A percentile compares a stretch with the other conserved stretches of the same genome.
These are phyloP conservation scores for Trissolcus japonicus DNA, from an alignment of 2,888 invertebrate species.

Conservation along the genomic window DNA sequence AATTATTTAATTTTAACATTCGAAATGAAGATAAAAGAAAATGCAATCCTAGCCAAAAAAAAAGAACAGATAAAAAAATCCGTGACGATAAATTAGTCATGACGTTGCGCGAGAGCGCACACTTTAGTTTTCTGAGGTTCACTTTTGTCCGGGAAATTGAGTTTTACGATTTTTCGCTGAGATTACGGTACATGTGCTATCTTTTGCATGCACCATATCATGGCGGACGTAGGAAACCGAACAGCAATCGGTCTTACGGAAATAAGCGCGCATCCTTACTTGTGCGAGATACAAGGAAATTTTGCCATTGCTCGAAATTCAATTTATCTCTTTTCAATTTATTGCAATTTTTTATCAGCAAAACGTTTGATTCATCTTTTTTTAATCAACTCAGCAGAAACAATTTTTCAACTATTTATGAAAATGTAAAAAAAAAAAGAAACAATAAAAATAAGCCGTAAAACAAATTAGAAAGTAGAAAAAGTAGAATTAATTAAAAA, in stretches of 20 bases:
- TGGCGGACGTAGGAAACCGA: conserved; percentile 27
- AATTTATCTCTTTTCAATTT: conserved; percentile 32
- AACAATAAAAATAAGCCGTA: too few species aligned
- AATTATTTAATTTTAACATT: not conserved
- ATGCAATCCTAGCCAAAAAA: not conserved
- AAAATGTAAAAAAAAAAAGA: too few species aligned
- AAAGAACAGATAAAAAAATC: not conserved
- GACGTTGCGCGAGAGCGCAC: conserved; percentile 21
- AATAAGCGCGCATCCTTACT: conserved; percentile 52
- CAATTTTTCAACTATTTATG: not conserved
- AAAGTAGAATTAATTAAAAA: too few species aligned
- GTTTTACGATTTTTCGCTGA: conserved; percentile 68
- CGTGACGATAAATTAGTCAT: conserved; percentile 35
- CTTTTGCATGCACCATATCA: conserved; percentile 63
- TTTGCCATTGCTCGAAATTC: conserved; percentile 30
- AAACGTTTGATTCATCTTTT: not conserved
- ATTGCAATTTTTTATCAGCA: conserved; percentile 12
- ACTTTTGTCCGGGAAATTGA: conserved; percentile 69
- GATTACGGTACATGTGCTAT: conserved; percentile 65
- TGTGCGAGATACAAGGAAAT: conserved; percentile 40
- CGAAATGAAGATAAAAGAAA: not conserved
- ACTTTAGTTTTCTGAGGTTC: conserved; percentile 37
- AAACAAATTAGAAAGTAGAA: too few species aligned
- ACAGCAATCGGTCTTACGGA: conserved; percentile 53
- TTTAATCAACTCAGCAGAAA: not conserved